phyloP scores from a whole-genome alignment of 2,888 invertebrate genomes.

The Tuta absoluta region DNA sequence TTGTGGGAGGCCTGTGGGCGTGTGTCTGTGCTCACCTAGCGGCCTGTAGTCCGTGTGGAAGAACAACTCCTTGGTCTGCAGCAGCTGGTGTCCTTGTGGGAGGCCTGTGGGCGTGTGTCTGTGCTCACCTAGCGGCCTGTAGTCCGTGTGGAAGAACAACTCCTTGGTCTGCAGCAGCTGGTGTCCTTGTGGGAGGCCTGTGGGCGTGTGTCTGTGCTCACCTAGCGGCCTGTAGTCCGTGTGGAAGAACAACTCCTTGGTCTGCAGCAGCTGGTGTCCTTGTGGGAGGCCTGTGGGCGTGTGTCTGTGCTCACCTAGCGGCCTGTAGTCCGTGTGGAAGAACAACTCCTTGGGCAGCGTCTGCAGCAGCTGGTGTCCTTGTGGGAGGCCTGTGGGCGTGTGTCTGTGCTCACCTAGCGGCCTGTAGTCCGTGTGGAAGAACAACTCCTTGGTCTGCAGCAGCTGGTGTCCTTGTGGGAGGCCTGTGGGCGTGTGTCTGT shows the following conservation, averaged over 20 bases:
- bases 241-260: not conserved
- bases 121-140: not conserved
- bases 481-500: not conserved
- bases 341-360: not conserved
- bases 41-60: not conserved
- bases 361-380: not conserved
- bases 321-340: not conserved
- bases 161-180: not conserved
- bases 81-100: not conserved
- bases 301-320: not conserved
- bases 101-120: not conserved
- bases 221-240: not conserved
- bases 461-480: not conserved
- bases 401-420: not conserved
- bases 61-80: not conserved
- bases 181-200: not conserved
- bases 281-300: not conserved
- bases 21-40: not conserved
- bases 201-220: not conserved
- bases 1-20: not conserved
- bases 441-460: not conserved
- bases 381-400: not conserved
- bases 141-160: not conserved
- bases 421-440: not conserved
- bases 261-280: not conserved